A percentile compares a stretch with the other conserved stretches of the same genome.
These are phyloP conservation scores for Andrena haemorrhoa DNA, from an alignment of 2,888 invertebrate genomes.

Conservation along the genomic window DNA sequence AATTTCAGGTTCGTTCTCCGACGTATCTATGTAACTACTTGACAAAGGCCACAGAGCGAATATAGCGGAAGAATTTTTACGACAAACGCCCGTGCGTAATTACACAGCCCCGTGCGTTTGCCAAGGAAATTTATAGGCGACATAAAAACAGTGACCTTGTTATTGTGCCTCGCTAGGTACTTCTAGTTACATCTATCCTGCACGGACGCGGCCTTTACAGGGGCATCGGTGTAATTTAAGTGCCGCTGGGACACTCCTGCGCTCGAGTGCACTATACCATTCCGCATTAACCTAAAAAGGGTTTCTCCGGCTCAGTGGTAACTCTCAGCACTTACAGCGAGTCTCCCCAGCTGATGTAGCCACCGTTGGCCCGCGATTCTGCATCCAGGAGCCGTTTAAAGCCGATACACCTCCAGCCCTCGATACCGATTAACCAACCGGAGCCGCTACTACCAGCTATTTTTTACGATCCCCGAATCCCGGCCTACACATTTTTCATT, in stretches of 20 bases:
- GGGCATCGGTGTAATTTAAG: conserved; percentile 69
- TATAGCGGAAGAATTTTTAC: conserved; percentile 29
- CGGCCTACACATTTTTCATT: neutral
- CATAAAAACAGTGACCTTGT: conserved; percentile 58
- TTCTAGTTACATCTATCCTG: conserved; percentile 53
- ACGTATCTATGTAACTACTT: neutral
- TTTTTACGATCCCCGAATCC: neutral
- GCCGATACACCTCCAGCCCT: conserved; percentile 28
- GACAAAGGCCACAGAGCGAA: neutral
- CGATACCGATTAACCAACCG: conserved; percentile 37
- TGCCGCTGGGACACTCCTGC: conserved; percentile 62
- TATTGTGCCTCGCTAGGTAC: conserved; percentile 46
- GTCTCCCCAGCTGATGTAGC: conserved; percentile 38
- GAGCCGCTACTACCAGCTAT: too few relatives aligned
- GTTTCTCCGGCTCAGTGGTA: conserved; percentile 63
- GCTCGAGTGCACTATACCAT: conserved; percentile 69
- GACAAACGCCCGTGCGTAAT: conserved; percentile 47
- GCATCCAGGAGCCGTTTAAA: conserved; percentile 43
- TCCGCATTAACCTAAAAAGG: conserved; percentile 73
- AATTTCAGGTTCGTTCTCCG: neutral
- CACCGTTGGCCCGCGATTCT: conserved; percentile 15
- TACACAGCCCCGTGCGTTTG: conserved; percentile 29
- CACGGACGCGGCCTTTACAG: conserved; percentile 64
- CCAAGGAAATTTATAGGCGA: conserved; percentile 42
- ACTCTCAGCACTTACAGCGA: conserved; percentile 62